Evolutionary conservation across 1,140 invertebrate genomes (phyloP).

Genomic region (Radopholus similis): DNA sequence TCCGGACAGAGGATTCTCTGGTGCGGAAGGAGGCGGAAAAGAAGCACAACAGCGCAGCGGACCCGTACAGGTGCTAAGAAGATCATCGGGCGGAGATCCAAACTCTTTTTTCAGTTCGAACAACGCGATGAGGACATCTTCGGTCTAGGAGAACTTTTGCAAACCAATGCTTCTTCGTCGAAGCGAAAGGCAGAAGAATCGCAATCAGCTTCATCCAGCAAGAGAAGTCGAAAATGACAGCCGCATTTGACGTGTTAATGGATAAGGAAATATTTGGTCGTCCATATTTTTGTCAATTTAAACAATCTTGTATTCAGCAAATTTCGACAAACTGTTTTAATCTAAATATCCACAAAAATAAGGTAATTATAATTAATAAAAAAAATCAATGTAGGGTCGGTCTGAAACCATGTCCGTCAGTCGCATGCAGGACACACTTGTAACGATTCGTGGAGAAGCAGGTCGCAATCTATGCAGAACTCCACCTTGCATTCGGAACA

Average conservation of each 20-base stretch:
- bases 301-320: too few species aligned
- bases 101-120: conserved; percentile 15
- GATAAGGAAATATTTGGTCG: too few species aligned
- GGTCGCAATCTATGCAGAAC: conserved; percentile 34
- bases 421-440: conserved; percentile 33
- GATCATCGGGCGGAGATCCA: neutral
- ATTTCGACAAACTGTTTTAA: too few species aligned
- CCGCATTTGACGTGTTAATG: too few species aligned
- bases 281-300: too few species aligned
- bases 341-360: too few species aligned
- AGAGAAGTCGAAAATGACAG: conserved; percentile 26
- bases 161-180: conserved; percentile 25
- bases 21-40: conserved; percentile 24
- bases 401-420: too few species aligned
- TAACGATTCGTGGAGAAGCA: conserved; percentile 32
- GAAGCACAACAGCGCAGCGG: conserved; percentile 15
- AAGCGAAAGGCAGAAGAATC: conserved; percentile 25
- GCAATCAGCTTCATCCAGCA: neutral
- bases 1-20: conserved; percentile 38
- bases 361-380: too few species aligned
- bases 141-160: conserved; percentile 40
- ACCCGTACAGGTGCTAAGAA: conserved; percentile 32
- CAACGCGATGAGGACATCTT: conserved; percentile 42
- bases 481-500: conserved; percentile 16
- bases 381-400: too few species aligned